Evolutionary conservation across 1,140 invertebrate genomes (phyloP), one percentile per base, ranked within the genome.

Genomic region (Rhynchophorus ferrugineus): DNA sequence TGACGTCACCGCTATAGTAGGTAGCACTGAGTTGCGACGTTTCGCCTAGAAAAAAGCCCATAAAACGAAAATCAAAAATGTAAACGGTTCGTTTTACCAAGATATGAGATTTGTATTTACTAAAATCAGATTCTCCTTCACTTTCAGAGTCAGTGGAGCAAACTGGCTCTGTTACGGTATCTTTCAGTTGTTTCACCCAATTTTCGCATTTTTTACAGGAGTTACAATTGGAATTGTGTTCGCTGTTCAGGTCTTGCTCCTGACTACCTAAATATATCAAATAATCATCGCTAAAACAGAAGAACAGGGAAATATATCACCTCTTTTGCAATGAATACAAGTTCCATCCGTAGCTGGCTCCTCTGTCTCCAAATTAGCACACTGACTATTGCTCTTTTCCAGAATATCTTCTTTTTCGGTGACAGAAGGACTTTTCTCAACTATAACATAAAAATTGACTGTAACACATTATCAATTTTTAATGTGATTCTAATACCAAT

Each of bases 131-230:
- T 37, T 63, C 58, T 3, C 14, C 44, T 18, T 63, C 61, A 34
- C 59, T 63, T 43, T 63, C 61, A 11, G 56, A 56, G 39, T 61
- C 59, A 13, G 55, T 59, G 17, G 33, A 49, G 36, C 54, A 54
- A 38, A 49, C 39, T 34, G 45, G 44, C n/a, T 49, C 51, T 8
- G 44, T 50, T 0, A 48, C 50, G n/a, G 20, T 59, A 9, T 52
- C 54, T 20, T 50, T 21, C n/a, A 58, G 16, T 9, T 58, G 57
- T 69, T 22, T 72, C 63, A 64, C 69, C 69, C 34, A 72, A 61
- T 49, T 65, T 59, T 61, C 65, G 67, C 55, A 65, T 63, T 47
- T 61, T 20, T 54, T 67, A 54, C 47, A 58, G 48, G 55, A 62
- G 37, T 47, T 41, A 21, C 54, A 57, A 49, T 54, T 56, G 7